Evolutionary conservation across 2,113 vertebrate genomes (phyloP).

Genomic region (Thryonomys swinderianus): DNA sequence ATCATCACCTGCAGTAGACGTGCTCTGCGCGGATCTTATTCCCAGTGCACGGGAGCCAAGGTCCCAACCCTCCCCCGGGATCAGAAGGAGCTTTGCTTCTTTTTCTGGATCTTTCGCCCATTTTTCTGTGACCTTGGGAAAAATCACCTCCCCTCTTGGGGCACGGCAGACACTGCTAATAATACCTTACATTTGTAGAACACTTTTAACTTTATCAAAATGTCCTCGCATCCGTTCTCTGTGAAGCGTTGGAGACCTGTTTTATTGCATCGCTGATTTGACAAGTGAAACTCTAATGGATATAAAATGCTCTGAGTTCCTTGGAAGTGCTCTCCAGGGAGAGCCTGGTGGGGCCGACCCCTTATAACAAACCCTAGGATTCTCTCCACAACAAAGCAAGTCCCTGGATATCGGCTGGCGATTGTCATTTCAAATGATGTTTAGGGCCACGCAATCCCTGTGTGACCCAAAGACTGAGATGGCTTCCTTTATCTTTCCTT

Average conservation of each 20-base stretch:
- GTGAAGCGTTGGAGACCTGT: neutral
- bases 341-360: neutral
- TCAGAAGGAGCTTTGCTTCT: neutral
- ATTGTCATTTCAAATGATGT: slow-evolving; percentile 63
- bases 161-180: neutral
- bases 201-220: slow-evolving; percentile 64
- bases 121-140: slow-evolving; percentile 63
- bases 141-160: neutral
- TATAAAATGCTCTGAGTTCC: slow-evolving; percentile 50
- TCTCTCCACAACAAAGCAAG: slow-evolving; percentile 55
- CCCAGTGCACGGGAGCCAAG: fast-evolving
- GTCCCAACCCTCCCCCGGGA: neutral
- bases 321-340: slow-evolving; percentile 67
- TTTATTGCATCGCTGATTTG: slow-evolving; percentile 54
- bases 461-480: slow-evolving; percentile 32
- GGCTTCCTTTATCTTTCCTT: slow-evolving; percentile 67
- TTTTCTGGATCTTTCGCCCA: neutral
- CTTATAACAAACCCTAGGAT: slow-evolving; percentile 52
- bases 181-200: neutral
- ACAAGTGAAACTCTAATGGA: slow-evolving; percentile 46
- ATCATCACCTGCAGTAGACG: fast-evolving
- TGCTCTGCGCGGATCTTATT: fast-evolving
- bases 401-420: neutral
- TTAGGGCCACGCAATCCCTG: slow-evolving; percentile 49
- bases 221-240: neutral